These are phyloP conservation scores for Rhinella marina DNA, from an alignment of 2,797 vertebrate genomes.

Conservation along the genomic window DNA sequence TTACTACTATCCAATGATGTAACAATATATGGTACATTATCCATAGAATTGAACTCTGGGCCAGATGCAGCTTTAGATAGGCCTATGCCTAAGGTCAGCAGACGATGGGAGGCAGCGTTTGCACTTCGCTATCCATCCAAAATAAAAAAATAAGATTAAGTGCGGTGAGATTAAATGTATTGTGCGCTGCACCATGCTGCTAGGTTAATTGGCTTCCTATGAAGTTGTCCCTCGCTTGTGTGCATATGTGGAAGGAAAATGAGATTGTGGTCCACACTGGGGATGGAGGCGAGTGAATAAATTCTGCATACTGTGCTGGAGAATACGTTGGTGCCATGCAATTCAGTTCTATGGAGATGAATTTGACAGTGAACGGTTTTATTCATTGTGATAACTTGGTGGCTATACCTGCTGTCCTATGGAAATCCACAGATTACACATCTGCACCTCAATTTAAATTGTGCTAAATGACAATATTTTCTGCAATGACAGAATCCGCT, in stretches of 20 bases:
- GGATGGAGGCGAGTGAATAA: background rate
- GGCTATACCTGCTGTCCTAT: slow-evolving; percentile 5
- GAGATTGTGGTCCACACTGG: slow-evolving; percentile 17
- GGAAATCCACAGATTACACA: background rate
- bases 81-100: slow-evolving; percentile 19
- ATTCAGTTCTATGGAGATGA: background rate
- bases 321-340: slow-evolving; percentile 3
- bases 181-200: slow-evolving; percentile 12
- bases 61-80: background rate
- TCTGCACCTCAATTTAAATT: background rate
- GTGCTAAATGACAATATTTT: background rate
- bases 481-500: background rate
- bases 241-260: slow-evolving; percentile 13
- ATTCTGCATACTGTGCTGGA: slow-evolving; percentile 11
- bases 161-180: slow-evolving; percentile 17
- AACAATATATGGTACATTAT: background rate
- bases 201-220: slow-evolving; percentile 26
- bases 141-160: slow-evolving; percentile 7
- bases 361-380: background rate
- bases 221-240: slow-evolving; percentile 16
- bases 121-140: background rate
- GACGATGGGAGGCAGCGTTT: background rate
- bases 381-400: background rate
- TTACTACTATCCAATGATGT: background rate
- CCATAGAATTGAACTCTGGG: background rate